Evolutionary conservation across 2,113 vertebrate genomes (phyloP).

Genomic region (Trogon melanurus): DNA sequence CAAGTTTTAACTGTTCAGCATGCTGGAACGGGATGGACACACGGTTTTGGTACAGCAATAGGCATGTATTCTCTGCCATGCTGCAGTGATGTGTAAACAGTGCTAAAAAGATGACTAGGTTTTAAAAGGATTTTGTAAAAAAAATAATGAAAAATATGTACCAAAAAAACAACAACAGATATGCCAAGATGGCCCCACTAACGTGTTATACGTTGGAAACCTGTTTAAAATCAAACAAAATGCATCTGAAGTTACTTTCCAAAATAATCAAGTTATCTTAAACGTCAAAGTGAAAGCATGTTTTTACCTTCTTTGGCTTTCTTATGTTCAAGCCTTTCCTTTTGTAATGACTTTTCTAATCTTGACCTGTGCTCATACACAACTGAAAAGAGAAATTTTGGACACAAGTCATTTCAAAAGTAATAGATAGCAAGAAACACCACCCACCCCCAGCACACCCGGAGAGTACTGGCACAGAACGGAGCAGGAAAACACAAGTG

Average conservation of each 20-base stretch:
- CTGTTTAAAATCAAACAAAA: not conserved
- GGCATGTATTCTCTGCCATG: not conserved
- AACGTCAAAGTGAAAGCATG: not conserved
- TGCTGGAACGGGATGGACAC: not conserved
- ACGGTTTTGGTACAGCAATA: not conserved
- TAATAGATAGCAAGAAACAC: accelerated
- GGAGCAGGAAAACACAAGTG: not conserved
- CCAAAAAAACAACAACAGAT: not conserved
- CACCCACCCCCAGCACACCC: not conserved
- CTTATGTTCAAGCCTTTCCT: constrained; percentile 96
- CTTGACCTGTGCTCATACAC: constrained; percentile 98
- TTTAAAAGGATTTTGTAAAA: not conserved
- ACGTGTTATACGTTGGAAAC: accelerated
- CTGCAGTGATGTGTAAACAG: not conserved
- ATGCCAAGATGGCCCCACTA: not conserved
- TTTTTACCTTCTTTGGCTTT: constrained; percentile 96
- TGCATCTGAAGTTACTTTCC: not conserved
- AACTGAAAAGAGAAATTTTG: constrained; percentile 77
- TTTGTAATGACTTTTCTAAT: constrained; percentile 97
- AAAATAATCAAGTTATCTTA: not conserved
- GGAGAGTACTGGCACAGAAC: not conserved
- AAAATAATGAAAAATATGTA: not conserved
- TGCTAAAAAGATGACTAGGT: not conserved
- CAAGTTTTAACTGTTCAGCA: not conserved
- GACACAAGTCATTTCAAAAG: not conserved